phyloP scores from a whole-genome alignment of 2,113 vertebrate genomes.

The Meleagris gallopavo region DNA sequence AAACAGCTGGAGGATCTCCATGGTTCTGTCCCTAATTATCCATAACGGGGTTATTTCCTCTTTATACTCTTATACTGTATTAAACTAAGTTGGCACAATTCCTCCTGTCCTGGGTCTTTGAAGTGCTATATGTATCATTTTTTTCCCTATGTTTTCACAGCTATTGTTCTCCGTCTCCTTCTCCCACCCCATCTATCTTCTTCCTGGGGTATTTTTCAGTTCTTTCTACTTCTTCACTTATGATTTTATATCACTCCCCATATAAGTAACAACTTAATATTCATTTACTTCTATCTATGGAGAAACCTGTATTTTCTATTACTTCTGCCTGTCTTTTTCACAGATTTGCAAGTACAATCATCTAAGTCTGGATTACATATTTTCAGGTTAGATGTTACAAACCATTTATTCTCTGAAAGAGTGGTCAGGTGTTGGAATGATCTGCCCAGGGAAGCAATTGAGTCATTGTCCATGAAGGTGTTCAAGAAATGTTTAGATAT shows the following conservation, averaged over 20 bases:
- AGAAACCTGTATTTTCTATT: background rate
- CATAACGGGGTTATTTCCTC: background rate
- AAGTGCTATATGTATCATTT: background rate
- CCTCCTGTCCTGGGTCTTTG: background rate
- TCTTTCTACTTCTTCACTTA: background rate
- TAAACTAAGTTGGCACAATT: background rate
- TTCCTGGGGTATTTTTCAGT: background rate
- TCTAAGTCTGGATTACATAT: background rate
- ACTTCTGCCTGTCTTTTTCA: background rate
- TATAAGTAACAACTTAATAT: background rate
- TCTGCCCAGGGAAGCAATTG: too few species aligned
- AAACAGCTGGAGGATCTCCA: background rate
- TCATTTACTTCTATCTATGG: background rate
- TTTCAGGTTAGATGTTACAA: too few species aligned
- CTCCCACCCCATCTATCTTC: background rate
- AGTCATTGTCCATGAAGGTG: too few species aligned
- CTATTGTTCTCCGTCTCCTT: background rate
- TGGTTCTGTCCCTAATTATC: background rate
- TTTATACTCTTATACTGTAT: background rate
- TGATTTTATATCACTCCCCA: background rate
- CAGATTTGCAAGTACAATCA: background rate
- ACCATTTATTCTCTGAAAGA: too few species aligned
- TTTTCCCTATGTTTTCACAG: background rate
- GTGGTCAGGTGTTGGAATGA: too few species aligned
- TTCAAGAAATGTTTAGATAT: too few species aligned